Conservation (phyloP, 2,888 invertebrate genomes). For the Hofmannophila pseudospretella region DNA sequence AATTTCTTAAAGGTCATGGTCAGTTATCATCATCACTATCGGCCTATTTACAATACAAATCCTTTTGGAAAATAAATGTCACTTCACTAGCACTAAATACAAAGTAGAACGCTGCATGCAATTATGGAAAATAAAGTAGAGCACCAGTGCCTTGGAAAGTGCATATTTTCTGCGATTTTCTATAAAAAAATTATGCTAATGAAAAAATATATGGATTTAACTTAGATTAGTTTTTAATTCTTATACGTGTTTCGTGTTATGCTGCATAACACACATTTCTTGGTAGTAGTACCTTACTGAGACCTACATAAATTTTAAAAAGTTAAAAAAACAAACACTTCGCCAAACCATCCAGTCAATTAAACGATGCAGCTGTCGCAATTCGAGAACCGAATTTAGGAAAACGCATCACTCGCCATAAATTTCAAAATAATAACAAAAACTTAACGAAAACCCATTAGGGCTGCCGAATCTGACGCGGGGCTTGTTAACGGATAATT, state of each 20-base stretch:
- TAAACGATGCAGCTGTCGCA: constrained; percentile 64
- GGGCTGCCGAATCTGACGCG: constrained; percentile 78
- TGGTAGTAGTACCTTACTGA: background rate
- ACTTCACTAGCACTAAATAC: no score
- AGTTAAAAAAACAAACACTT: constrained; percentile 13
- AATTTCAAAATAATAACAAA: constrained; percentile 70
- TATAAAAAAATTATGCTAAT: no score
- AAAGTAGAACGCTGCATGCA: no score
- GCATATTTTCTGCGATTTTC: no score
- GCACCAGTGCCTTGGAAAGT: no score
- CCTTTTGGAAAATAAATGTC: no score
- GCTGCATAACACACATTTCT: no score
- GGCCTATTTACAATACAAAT: no score
- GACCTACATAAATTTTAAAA: constrained; percentile 6
- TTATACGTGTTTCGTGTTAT: no score
- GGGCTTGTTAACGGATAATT: constrained; percentile 76
- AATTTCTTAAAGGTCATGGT: background rate
- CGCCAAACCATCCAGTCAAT: constrained; percentile 38
- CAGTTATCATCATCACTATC: background rate
- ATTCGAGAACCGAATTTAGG: constrained; percentile 54
- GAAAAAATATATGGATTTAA: no score
- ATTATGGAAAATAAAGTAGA: no score
- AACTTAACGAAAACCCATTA: constrained; percentile 77
- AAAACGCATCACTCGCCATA: constrained; percentile 67
- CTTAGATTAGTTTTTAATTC: no score